Evolutionary conservation across 1,140 invertebrate genomes (phyloP).

Genomic region (Drosophila lowei): DNA sequence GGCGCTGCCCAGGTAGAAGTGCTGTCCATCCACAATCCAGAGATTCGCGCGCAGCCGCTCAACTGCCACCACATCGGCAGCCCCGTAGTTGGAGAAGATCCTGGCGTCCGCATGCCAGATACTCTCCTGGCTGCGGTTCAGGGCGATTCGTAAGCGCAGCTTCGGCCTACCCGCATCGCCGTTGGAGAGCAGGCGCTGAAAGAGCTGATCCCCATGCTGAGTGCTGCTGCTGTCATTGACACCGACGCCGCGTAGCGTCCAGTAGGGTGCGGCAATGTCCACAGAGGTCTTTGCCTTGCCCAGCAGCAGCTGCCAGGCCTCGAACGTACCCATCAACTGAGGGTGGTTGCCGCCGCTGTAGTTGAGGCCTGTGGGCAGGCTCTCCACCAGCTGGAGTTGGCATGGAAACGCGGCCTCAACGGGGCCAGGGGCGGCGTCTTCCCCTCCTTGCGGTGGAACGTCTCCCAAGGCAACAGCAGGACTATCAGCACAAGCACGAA

Average conservation of each 20-base stretch:
- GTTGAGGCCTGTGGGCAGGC: slow-evolving; percentile 92
- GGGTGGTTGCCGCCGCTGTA: slow-evolving; percentile 86
- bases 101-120: slow-evolving; percentile 64
- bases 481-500: slow-evolving; percentile 68
- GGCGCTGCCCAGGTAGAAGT: slow-evolving; percentile 93
- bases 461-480: slow-evolving; percentile 68
- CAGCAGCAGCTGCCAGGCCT: slow-evolving; percentile 90
- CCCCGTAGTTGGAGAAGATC: slow-evolving; percentile 85
- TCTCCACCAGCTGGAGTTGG: slow-evolving; percentile 91
- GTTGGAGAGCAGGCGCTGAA: slow-evolving; percentile 88
- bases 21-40: slow-evolving; percentile 92
- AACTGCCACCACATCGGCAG: slow-evolving; percentile 86
- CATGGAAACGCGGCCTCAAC: slow-evolving; percentile 63
- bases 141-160: slow-evolving; percentile 92
- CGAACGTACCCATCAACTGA: slow-evolving; percentile 85
- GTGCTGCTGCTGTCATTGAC: slow-evolving; percentile 89
- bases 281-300: slow-evolving; percentile 89
- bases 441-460: slow-evolving; percentile 44
- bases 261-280: slow-evolving; percentile 93
- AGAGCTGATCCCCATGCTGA: slow-evolving; percentile 90
- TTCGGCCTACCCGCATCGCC: slow-evolving; percentile 63
- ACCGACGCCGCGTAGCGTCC: slow-evolving; percentile 92
- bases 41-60: slow-evolving; percentile 94
- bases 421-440: slow-evolving; percentile 24
- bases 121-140: slow-evolving; percentile 61